Evolutionary conservation across 2,797 vertebrate species (phyloP).

Genomic region (Odontamblyopus lacepedii): DNA sequence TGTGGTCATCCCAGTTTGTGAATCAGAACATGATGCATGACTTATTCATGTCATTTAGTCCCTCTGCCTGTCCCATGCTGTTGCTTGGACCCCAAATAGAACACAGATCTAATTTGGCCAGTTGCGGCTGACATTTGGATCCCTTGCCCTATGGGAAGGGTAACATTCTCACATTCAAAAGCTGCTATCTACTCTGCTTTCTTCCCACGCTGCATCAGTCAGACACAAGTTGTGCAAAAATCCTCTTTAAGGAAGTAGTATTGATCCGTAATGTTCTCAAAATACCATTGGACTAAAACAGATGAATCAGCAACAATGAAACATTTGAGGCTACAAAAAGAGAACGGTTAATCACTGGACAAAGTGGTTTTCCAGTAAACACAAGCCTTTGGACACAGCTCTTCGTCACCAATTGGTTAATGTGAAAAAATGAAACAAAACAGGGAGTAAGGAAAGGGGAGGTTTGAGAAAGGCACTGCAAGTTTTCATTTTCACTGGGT

Average conservation of each 20-base stretch:
- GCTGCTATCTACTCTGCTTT: slow-evolving; percentile 37
- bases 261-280: slow-evolving; percentile 19
- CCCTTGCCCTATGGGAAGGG: slow-evolving; percentile 44
- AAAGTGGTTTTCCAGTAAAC: not conserved
- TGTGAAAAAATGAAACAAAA: not conserved
- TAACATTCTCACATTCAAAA: slow-evolving; percentile 40
- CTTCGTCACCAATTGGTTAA: not conserved
- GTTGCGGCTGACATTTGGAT: slow-evolving; percentile 61
- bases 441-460: not conserved
- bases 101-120: slow-evolving; percentile 55
- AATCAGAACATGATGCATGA: slow-evolving; percentile 11
- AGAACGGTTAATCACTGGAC: slow-evolving; percentile 1
- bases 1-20: not conserved
- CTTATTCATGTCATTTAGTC: slow-evolving; percentile 17
- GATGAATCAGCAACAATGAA: not conserved
- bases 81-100: slow-evolving; percentile 35
- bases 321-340: slow-evolving; percentile 1
- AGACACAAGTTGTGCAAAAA: slow-evolving; percentile 6
- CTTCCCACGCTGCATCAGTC: slow-evolving; percentile 29
- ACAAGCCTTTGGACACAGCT: not conserved
- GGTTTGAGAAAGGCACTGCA: not conserved
- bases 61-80: slow-evolving; percentile 13
- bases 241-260: slow-evolving; percentile 12
- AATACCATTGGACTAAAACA: slow-evolving; percentile 18
- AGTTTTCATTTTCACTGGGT: not conserved